These are phyloP conservation scores for Bimastos eiseni DNA, from an alignment of 2,888 invertebrate genomes.

Conservation along the genomic window DNA sequence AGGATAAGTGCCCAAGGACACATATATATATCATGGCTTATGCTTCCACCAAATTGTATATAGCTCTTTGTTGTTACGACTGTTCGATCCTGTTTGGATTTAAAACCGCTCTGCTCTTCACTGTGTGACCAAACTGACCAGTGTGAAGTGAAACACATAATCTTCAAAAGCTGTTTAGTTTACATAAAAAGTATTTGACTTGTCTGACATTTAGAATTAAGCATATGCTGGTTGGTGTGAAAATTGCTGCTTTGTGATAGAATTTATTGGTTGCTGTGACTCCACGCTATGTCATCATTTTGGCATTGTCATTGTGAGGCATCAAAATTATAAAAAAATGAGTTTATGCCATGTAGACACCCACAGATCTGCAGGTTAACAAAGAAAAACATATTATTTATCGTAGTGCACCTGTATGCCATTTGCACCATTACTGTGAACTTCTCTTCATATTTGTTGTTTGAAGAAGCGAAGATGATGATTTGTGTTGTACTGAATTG, in stretches of 20 bases:
- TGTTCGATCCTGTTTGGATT: background rate
- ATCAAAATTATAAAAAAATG: background rate
- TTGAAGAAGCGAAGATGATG: background rate
- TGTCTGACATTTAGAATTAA: background rate
- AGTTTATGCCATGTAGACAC: background rate
- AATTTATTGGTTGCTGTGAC: no score
- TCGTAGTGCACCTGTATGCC: background rate
- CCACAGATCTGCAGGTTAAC: background rate
- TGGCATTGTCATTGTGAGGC: background rate
- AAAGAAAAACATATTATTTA: background rate
- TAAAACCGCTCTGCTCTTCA: background rate
- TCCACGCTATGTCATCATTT: background rate
- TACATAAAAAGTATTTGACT: background rate
- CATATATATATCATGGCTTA: background rate
- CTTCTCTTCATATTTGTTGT: background rate
- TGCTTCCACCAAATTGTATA: background rate
- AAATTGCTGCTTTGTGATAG: background rate
- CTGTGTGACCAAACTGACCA: background rate
- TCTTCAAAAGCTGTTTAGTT: background rate
- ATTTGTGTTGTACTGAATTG: background rate
- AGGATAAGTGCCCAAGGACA: background rate
- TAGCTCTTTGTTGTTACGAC: background rate
- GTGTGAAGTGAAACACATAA: conserved; percentile 2
- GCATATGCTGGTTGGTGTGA: background rate
- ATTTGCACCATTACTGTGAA: background rate